Evolutionary conservation across 2,888 invertebrate species (phyloP).

Genomic region (Hyposoter dolosus): DNA sequence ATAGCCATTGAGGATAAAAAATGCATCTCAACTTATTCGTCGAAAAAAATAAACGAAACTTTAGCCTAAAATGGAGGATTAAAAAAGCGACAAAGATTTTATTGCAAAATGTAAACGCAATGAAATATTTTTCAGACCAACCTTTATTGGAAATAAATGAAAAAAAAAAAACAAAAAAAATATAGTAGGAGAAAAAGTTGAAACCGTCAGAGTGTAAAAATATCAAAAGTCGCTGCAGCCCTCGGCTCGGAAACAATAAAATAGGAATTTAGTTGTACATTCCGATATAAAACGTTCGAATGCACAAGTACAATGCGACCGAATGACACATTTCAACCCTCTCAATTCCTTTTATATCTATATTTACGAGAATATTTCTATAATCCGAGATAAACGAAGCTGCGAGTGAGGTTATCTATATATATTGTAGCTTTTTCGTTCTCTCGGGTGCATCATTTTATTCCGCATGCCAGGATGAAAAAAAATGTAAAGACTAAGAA

Average conservation of each 20-base stretch:
- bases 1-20: background rate
- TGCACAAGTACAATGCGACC: background rate
- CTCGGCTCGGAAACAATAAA: background rate
- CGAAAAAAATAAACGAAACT: background rate
- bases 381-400: conserved; percentile 7
- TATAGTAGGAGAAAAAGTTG: background rate
- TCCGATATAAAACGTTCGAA: background rate
- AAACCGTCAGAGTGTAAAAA: background rate
- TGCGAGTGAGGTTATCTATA: background rate
- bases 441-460: conserved; percentile 32
- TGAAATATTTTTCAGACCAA: background rate
- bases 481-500: conserved; percentile 27
- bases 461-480: conserved; percentile 25
- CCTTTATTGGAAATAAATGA: background rate
- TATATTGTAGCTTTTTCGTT: conserved; percentile 5
- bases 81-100: background rate
- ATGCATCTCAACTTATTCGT: background rate
- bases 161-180: background rate
- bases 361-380: background rate
- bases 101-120: background rate
- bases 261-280: background rate
- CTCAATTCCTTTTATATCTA: background rate
- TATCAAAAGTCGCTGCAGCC: background rate
- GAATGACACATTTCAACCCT: background rate
- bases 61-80: background rate